Conservation (phyloP, 30 jellyfish, hydroid and myxozoan species). For the Nemopilema nomurai region DNA sequence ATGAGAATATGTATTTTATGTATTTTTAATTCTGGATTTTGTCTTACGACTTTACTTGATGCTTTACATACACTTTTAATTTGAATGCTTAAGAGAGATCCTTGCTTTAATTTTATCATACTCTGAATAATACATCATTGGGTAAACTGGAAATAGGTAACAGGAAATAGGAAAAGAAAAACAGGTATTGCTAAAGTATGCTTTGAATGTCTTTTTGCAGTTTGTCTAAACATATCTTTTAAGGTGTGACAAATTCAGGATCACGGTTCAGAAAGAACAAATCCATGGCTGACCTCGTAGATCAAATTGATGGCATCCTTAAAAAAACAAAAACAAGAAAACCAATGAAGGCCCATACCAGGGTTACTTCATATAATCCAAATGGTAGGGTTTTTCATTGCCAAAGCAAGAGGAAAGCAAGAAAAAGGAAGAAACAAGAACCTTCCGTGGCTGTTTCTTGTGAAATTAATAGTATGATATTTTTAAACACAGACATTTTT, state of each 20-base stretch:
- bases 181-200: background rate
- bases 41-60: background rate
- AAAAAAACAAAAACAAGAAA: background rate
- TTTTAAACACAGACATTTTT: background rate
- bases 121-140: background rate
- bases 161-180: background rate
- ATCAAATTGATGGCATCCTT: constrained; percentile 1
- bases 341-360: constrained; percentile 7
- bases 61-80: background rate
- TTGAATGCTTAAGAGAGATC: background rate
- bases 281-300: constrained; percentile 27
- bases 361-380: background rate
- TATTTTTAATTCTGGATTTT: background rate
- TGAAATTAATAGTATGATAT: background rate
- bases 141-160: background rate
- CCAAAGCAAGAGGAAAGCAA: background rate
- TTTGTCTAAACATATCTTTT: background rate
- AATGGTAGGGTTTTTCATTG: background rate
- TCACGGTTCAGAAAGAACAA: constrained; percentile 6
- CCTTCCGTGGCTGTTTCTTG: background rate
- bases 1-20: background rate
- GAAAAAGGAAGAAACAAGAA: background rate
- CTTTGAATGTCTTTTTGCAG: background rate
- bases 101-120: background rate
- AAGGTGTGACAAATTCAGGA: background rate